Evolutionary conservation across 1,140 invertebrate genomes (phyloP), one percentile per base, ranked within the genome.

Genomic region (Nasonia vitripennis): DNA sequence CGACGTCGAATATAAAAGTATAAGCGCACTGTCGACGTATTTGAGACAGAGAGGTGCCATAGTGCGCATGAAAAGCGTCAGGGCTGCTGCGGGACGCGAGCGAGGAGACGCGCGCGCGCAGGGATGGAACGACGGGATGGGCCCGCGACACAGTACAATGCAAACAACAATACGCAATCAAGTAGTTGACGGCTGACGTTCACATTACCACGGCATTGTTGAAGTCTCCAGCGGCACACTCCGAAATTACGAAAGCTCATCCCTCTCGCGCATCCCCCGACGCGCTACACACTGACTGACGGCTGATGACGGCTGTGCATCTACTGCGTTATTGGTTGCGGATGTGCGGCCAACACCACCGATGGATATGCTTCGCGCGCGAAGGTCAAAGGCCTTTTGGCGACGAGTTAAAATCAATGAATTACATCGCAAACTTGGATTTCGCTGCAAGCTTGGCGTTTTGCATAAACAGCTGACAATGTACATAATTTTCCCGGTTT

Each of bases 81-180:
- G 51, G 17, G 51, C 27, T 27, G 51, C 51, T 55, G 17, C 9
- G 68, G 17, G 14, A 1, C 0, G 48, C 51, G 70, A 2, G 12
- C 3, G 6, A 4, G 37, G 14, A 74, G 12, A 55, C 27, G 27
- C 27, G 23, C 23, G 23, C 23, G 23, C 23, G 23, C 23, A 27
- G 23, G 23, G 23, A 27, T 27, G 27, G 0, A 27, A 27, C 27
- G 27, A 27, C 14, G 68, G 67, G 5, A 71, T 81, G 14, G 10
- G 11, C 68, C 3, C 4, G 17, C 68, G n/a, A 81, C 45, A 20
- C 10, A 5, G 37, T 71, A 17, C 23, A 81, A 73, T 70, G 73
- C 11, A 81, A 86, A 86, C 75, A 91, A 91, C 90, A 91, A 91
- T 91, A 90, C 87, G 89, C 90, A 91, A 91, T 91, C 90, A 91